These are phyloP conservation scores for Cryptus viduatorius DNA, from an alignment of 2,888 invertebrate genomes.

Conservation along the genomic window DNA sequence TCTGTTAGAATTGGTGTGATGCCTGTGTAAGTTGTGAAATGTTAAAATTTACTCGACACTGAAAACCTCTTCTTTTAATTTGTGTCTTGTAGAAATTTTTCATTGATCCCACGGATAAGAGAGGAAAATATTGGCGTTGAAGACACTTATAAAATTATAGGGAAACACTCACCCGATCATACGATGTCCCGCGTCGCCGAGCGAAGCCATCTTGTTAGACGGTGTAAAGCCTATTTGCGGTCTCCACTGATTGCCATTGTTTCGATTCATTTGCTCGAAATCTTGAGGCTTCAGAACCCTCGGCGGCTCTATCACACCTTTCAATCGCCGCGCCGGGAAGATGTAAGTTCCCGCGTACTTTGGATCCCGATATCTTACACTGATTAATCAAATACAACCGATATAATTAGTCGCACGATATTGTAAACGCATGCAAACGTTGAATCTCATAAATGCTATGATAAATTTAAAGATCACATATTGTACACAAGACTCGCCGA, in stretches of 20 bases:
- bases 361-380: constrained; percentile 93
- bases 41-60: constrained; percentile 16
- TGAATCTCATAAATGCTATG: not conserved
- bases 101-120: not conserved
- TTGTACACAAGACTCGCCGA: no score
- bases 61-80: constrained; percentile 2
- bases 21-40: constrained; percentile 75
- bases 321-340: constrained; percentile 91
- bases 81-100: not conserved
- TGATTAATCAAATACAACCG: constrained; percentile 79
- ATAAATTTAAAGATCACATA: not conserved
- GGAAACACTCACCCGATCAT: constrained; percentile 87
- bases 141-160: constrained; percentile 5
- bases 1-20: constrained; percentile 78
- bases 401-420: not conserved
- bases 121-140: not conserved
- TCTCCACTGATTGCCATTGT: constrained; percentile 86
- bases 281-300: constrained; percentile 93
- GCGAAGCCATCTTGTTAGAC: constrained; percentile 88
- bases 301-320: constrained; percentile 90
- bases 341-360: constrained; percentile 90
- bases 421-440: not conserved
- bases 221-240: constrained; percentile 92
- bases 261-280: constrained; percentile 88
- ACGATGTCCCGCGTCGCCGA: constrained; percentile 91